Base-by-base conservation (phyloP, 2,113 vertebrate genomes). In the Fulmarus glacialis region DNA sequence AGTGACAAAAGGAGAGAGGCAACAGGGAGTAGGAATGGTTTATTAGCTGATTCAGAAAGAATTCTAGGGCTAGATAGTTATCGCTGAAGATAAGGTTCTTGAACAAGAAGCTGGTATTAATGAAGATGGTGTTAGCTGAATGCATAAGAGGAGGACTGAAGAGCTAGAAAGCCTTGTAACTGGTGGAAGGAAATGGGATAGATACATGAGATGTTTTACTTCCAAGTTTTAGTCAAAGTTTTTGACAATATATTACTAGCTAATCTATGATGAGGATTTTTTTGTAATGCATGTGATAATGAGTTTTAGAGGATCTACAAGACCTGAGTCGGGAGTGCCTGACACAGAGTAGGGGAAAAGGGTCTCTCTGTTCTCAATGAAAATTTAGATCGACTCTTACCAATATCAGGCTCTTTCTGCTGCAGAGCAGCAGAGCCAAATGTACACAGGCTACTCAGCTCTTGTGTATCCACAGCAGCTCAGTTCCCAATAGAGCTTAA, bases 211-310 rank as follows among this genome's bases (percentile, higher is more conserved):
- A 11, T 38, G 22, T 11, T 75, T 45, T 36, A 20, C 7, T 85
- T 58, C 27, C 42, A 43, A 24, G 45, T 19, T 86, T 40, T 10
- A 55, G 29, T 47, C 8, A 3, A 45, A 16, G 12, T 22, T 42
- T 64, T 36, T 47, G 40, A 22, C 55, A 56, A 18, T 43, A 6
- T 4, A 19, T 53, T 34, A 14, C 15, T n/a, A 36, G 64, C 27
- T 21, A 18, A 43, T 8, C 9, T 9, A 5, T 2, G 3, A 19
- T 11, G 18, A 63, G 63, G 36, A 3, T 20, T 26, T 87, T 79
- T 59, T 24, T 5, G 10, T 47, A 6, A 14, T 3, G 50, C 0
- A 0, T 16, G 20, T n/a, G 30, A 15, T 12, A 21, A 6, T 34
- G 38, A 34, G 19, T 74, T 79, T 27, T 15, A 45, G 22, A 55